Conservation (phyloP, 2,113 vertebrate genomes). For the Tretioscincus oriximinensis region DNA sequence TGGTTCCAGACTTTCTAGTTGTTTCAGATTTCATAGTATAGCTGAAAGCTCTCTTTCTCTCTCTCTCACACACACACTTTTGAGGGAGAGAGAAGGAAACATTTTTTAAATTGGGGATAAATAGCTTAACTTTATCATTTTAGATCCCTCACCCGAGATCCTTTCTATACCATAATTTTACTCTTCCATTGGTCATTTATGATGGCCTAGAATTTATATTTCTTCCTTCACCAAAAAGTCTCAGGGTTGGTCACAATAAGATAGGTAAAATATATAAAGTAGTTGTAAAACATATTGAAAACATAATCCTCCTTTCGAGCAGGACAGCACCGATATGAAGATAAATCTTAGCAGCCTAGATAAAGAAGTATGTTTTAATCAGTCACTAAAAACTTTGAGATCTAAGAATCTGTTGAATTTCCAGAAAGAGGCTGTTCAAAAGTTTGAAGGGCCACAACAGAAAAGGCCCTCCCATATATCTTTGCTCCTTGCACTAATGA, state of each 20-base stretch:
- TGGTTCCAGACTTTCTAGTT: constrained; percentile 63
- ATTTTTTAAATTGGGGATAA: constrained; percentile 29
- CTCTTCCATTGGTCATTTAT: constrained; percentile 34
- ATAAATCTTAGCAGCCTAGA: no score
- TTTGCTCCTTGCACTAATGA: no score
- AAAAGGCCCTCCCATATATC: no score
- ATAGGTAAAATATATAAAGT: no score
- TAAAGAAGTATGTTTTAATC: no score
- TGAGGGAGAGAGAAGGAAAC: constrained; percentile 38
- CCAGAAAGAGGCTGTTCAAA: no score
- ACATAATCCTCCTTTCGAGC: no score
- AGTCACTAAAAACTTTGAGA: no score
- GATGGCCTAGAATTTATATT: constrained; percentile 49
- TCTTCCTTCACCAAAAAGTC: background rate
- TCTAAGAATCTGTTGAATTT: no score
- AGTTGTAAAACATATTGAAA: no score
- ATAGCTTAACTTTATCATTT: constrained; percentile 42
- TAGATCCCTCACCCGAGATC: constrained; percentile 30
- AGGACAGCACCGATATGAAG: no score
- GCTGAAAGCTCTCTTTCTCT: constrained; percentile 57
- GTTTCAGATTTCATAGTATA: constrained; percentile 50
- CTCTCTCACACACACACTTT: constrained; percentile 7
- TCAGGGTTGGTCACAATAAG: no score
- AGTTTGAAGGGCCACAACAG: background rate
- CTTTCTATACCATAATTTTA: constrained; percentile 18